These are phyloP conservation scores for Drosophila leonis DNA, from an alignment of 2,888 invertebrate genomes.

Conservation along the genomic window DNA sequence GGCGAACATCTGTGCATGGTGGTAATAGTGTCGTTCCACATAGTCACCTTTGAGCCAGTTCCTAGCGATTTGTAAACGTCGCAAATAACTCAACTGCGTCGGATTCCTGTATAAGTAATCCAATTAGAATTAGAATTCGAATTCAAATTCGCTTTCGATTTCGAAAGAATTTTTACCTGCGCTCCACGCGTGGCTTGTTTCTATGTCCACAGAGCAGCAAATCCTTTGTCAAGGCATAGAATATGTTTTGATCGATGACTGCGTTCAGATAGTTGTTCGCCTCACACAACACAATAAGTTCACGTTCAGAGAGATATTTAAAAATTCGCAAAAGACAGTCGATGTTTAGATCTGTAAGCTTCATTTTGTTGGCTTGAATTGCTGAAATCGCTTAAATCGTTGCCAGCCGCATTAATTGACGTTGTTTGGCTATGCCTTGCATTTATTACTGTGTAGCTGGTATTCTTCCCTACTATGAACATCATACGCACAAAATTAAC, in stretches of 20 bases:
- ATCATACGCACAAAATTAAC: conserved; percentile 17
- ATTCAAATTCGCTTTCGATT: too few species aligned
- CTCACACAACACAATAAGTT: conserved; percentile 86
- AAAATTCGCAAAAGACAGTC: conserved; percentile 87
- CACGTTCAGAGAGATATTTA: conserved; percentile 86
- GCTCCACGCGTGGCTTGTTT: conserved; percentile 64
- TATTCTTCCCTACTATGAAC: background rate
- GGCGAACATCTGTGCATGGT: conserved; percentile 86
- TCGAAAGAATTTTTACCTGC: conserved; percentile 57
- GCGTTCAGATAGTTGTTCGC: conserved; percentile 86
- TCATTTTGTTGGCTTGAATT: conserved; percentile 36
- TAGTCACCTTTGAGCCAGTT: conserved; percentile 88
- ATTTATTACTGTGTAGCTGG: conserved; percentile 8
- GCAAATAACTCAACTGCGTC: conserved; percentile 79
- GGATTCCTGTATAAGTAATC: conserved; percentile 66
- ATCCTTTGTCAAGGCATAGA: conserved; percentile 79
- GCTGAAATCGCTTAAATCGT: conserved; percentile 2
- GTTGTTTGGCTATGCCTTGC: background rate
- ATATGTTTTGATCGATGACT: conserved; percentile 85
- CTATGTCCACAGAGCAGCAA: conserved; percentile 84
- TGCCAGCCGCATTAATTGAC: background rate
- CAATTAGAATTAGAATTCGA: background rate
- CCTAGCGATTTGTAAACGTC: conserved; percentile 83
- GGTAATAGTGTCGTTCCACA: conserved; percentile 85
- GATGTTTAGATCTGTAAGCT: conserved; percentile 77